A percentile compares a stretch with the other conserved stretches of the same genome.
phyloP scores from a whole-genome alignment of 2,797 vertebrate genomes.

The Siniperca scherzeri region DNA sequence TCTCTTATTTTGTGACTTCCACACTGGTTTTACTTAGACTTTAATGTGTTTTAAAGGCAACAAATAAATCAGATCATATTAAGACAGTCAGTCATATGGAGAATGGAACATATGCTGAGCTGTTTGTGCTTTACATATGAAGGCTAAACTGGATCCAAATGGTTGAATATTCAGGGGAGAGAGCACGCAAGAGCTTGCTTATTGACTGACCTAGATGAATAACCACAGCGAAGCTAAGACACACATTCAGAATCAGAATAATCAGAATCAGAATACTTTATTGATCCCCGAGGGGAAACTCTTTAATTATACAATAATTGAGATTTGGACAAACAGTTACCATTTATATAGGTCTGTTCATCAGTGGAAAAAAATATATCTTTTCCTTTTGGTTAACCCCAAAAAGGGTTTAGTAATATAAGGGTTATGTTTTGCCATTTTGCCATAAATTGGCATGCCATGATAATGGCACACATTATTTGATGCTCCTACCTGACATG shows the following conservation, averaged over 20 bases:
- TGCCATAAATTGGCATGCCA: not conserved
- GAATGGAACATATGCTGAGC: not conserved
- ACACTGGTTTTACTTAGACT: constrained; percentile 9
- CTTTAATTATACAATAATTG: not conserved
- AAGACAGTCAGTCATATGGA: not conserved
- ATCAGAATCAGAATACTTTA: too few species aligned
- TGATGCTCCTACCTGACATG: too few species aligned
- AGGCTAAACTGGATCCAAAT: constrained; percentile 8
- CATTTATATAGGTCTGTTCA: not conserved
- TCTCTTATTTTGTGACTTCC: constrained; percentile 26
- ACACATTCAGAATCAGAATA: too few species aligned
- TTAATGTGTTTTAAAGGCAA: constrained; percentile 13
- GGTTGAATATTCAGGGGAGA: not conserved
- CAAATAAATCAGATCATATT: constrained; percentile 15
- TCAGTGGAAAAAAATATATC: not conserved
- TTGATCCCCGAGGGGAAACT: too few species aligned
- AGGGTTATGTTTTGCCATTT: not conserved
- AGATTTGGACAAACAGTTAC: not conserved
- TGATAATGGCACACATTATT: too few species aligned
- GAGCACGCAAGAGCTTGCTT: not conserved
- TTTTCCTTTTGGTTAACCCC: not conserved
- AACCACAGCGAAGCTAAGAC: not conserved
- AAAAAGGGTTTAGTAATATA: not conserved
- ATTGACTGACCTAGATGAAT: not conserved
- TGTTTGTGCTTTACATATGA: not conserved